Evolutionary conservation across 2,797 vertebrate species (phyloP), one percentile per base, ranked within the genome.

Genomic region (Argya squamiceps): DNA sequence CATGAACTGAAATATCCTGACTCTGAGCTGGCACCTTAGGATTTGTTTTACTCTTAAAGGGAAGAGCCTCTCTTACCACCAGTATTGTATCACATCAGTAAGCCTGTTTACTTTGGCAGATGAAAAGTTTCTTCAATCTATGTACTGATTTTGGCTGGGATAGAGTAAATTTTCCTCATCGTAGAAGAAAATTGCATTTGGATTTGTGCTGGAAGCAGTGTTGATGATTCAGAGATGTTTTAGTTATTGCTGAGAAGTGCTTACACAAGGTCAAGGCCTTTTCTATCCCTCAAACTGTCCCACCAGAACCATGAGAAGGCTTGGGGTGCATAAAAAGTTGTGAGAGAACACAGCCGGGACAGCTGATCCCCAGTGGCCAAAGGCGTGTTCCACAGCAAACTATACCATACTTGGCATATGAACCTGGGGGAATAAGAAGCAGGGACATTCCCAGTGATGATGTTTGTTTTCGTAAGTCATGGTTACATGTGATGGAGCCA

Each of bases 381-480:
- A 55, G 46, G 10, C 2, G 0, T 36, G 6, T 65, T 47, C 46
- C 20, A 12, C 32, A 52, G 27, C 34, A 12, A 22, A 26, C 52
- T 29, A 3, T 13, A 8, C 22, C 59, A 16, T 15, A 29, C 30
- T 18, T 0, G 0, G 16, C 32, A 19, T 37, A 12, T 8, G 30
- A 82, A 55, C 20, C 36, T 53, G 59, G 29, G 77, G 52, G 9
- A 30, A 22, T 20, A 18, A 24, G 64, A 53, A 47, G 32, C 41
- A 24, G 84, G 55, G 36, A 49, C 43, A 19, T 67, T 77, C 36
- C 1, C 0, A 71, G 37, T 20, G 7, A 27, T 52, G 52, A 16
- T 8, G 24, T 77, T 82, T 91, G 77, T 81, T 63, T 76, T 53
- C 30, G 1, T 37, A 65, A 71, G 46, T 65, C 59, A 23, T 22